These are phyloP conservation scores for Acipenser ruthenus DNA, from an alignment of 2,797 vertebrate species.

Conservation along the genomic window DNA sequence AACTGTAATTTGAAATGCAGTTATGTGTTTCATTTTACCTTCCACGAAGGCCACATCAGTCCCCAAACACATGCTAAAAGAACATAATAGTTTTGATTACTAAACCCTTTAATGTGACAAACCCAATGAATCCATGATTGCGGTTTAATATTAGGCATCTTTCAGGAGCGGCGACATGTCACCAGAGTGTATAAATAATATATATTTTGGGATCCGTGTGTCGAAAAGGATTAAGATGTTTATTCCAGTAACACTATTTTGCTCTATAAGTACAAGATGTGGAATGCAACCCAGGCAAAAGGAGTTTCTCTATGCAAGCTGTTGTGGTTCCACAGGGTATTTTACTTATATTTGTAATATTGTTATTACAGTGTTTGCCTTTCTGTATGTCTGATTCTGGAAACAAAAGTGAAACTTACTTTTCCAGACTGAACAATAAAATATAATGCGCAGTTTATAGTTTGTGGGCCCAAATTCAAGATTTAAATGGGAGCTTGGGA, in stretches of 20 bases:
- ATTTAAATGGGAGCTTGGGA: not conserved
- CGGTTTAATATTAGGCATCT: conserved; percentile 2
- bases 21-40: not conserved
- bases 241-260: conserved; percentile 1
- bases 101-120: conserved; percentile 5
- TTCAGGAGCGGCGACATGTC: not conserved
- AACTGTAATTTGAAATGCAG: not conserved
- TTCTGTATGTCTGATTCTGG: not conserved
- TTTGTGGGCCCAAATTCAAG: not conserved
- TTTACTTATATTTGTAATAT: not conserved
- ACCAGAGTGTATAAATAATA: conserved; percentile 4
- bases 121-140: conserved; percentile 1
- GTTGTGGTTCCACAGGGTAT: not conserved
- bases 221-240: conserved; percentile 1
- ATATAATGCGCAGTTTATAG: not conserved
- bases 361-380: not conserved
- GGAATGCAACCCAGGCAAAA: not conserved
- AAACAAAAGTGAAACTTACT: not conserved
- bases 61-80: not conserved
- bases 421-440: not conserved
- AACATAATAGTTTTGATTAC: conserved; percentile 5
- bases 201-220: not conserved
- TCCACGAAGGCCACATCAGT: not conserved
- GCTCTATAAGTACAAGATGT: not conserved
- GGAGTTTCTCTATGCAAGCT: not conserved